A percentile compares a stretch with the other conserved stretches of the same genome.
These are phyloP conservation scores for Melitaea athalia DNA, from an alignment of 2,888 invertebrate species.

Conservation along the genomic window DNA sequence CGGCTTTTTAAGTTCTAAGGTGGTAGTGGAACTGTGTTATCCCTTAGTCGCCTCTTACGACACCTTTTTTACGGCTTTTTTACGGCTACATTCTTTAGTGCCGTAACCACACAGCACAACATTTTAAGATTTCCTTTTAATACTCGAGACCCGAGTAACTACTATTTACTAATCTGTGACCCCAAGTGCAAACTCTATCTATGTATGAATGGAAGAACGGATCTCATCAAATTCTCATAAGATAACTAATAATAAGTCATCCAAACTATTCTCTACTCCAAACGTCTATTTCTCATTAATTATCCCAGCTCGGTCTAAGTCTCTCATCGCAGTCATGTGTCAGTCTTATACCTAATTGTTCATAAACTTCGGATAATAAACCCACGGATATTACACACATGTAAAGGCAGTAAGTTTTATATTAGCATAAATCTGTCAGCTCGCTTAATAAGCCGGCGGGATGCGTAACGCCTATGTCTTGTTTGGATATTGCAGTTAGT, in stretches of 20 bases:
- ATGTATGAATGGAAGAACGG: no score
- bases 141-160: no score
- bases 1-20: no score
- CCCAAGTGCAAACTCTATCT: no score
- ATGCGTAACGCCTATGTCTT: not conserved
- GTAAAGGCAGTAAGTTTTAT: slow-evolving; percentile 4
- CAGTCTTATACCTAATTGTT: slow-evolving; percentile 3
- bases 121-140: no score
- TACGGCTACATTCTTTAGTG: no score
- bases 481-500: not conserved
- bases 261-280: not conserved
- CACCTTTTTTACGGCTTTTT: no score
- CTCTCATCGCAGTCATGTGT: not conserved
- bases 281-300: not conserved
- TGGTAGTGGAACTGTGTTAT: no score
- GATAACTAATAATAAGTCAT: not conserved
- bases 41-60: no score
- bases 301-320: not conserved
- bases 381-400: not conserved
- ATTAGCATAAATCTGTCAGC: slow-evolving; percentile 9
- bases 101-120: no score
- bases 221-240: no score
- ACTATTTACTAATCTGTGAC: no score
- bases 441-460: slow-evolving; percentile 9
- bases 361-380: not conserved